Percentiles rank a stretch among this genome's conserved stretches.
Evolutionary conservation across 2,797 vertebrate species (phyloP).

Genomic region (Eleutherodactylus coqui): DNA sequence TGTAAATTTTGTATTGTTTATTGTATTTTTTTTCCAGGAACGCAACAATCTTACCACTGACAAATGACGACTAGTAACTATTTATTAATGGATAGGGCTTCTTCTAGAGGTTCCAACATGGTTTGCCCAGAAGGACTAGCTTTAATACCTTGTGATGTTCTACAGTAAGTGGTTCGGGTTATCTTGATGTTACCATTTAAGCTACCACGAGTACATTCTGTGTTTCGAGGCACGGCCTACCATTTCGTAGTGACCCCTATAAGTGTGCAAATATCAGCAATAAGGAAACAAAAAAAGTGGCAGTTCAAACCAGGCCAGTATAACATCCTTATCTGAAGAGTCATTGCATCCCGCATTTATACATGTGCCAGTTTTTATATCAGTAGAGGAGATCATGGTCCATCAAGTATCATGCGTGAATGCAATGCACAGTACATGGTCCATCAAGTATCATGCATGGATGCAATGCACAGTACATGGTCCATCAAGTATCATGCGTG

Average conservation of each 20-base stretch:
- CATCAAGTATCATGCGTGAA: neutral
- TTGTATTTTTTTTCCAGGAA: slow-evolving; percentile 70
- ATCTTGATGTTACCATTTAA: neutral
- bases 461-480: neutral
- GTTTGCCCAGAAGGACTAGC: slow-evolving; percentile 49
- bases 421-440: too few species aligned
- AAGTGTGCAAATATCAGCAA: slow-evolving; percentile 24
- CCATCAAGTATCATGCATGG: too few species aligned
- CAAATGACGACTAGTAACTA: slow-evolving; percentile 75
- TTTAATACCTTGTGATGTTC: slow-evolving; percentile 27
- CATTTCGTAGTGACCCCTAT: neutral
- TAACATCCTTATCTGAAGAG: neutral
- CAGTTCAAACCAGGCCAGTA: slow-evolving; percentile 2
- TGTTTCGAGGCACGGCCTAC: neutral
- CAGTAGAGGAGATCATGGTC: neutral
- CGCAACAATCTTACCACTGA: slow-evolving; percentile 70
- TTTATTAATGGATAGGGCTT: slow-evolving; percentile 70
- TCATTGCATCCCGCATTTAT: slow-evolving; percentile 11
- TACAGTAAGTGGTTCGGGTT: neutral
- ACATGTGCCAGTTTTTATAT: slow-evolving; percentile 21
- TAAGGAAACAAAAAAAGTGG: slow-evolving; percentile 23
- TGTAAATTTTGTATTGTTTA: slow-evolving; percentile 60
- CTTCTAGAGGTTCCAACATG: slow-evolving; percentile 25
- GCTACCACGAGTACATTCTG: slow-evolving; percentile 17
- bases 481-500: neutral